phyloP scores from a whole-genome alignment of 2,797 vertebrate species.

The Halcyon chelicuti region DNA sequence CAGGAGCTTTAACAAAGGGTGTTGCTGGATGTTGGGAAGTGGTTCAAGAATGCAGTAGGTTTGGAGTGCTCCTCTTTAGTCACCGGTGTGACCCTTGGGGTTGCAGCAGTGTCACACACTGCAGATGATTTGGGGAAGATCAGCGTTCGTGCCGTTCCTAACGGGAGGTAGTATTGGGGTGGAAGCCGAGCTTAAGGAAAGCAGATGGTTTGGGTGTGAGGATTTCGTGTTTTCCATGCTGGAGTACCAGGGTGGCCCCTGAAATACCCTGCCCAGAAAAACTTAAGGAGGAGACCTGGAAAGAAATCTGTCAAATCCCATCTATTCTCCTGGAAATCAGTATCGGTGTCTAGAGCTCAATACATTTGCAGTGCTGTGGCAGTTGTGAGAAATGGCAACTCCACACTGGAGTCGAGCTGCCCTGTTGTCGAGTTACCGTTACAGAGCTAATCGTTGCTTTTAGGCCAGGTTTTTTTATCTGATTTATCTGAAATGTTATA shows the following conservation, averaged over 20 bases:
- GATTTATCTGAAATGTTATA: not conserved
- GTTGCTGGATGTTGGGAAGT: not conserved
- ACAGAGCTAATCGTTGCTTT: not conserved
- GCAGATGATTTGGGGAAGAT: not conserved
- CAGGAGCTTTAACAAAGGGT: not conserved
- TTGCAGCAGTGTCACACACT: not conserved
- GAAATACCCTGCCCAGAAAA: not conserved
- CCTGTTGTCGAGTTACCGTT: not conserved
- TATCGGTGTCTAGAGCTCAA: not conserved
- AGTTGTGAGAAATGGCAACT: not conserved
- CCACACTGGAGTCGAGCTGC: not conserved
- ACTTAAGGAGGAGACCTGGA: not conserved
- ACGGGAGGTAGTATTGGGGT: not conserved
- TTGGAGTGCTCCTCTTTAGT: not conserved
- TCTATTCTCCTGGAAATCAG: not conserved
- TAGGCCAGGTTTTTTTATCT: constrained; percentile 2
- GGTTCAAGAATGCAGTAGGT: not conserved
- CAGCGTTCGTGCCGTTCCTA: not conserved
- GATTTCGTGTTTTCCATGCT: not conserved
- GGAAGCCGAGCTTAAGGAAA: not conserved
- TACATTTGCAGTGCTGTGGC: not conserved
- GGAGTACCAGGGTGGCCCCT: not conserved
- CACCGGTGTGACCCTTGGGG: not conserved
- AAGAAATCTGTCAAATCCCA: not conserved
- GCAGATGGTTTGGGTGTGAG: not conserved